phyloP scores from a whole-genome alignment of 2,888 invertebrate species.

The Trisateles emortualis region DNA sequence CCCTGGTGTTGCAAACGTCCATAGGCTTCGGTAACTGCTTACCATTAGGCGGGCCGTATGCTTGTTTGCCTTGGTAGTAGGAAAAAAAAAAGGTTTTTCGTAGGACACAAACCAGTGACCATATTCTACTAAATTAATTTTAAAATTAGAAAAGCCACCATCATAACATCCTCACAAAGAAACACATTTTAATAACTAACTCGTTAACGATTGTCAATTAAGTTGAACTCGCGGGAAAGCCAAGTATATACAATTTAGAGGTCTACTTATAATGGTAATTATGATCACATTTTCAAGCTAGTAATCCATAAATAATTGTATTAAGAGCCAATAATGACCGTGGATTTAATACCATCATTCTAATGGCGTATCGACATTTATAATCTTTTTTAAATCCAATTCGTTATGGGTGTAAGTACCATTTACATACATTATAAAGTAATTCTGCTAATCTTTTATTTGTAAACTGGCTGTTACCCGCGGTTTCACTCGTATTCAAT shows the following conservation, averaged over 20 bases:
- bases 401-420: slow-evolving; percentile 6
- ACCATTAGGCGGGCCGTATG: too few relatives aligned
- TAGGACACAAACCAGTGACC: too few relatives aligned
- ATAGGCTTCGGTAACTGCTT: too few relatives aligned
- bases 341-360: slow-evolving; percentile 23
- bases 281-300: neutral
- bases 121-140: too few relatives aligned
- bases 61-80: too few relatives aligned
- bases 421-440: slow-evolving; percentile 11
- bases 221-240: neutral
- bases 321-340: slow-evolving; percentile 9
- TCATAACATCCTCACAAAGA: neutral
- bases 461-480: slow-evolving; percentile 37
- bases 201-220: neutral
- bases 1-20: too few relatives aligned
- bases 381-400: slow-evolving; percentile 13
- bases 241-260: neutral
- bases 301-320: slow-evolving; percentile 3
- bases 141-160: too few relatives aligned
- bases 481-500: too few relatives aligned
- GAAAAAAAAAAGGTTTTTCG: too few relatives aligned
- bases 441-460: slow-evolving; percentile 38
- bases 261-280: neutral
- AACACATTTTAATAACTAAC: neutral
- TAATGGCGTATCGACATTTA: slow-evolving; percentile 7